Conservation (phyloP, 1,140 invertebrate species). For the Prorops nasuta region DNA sequence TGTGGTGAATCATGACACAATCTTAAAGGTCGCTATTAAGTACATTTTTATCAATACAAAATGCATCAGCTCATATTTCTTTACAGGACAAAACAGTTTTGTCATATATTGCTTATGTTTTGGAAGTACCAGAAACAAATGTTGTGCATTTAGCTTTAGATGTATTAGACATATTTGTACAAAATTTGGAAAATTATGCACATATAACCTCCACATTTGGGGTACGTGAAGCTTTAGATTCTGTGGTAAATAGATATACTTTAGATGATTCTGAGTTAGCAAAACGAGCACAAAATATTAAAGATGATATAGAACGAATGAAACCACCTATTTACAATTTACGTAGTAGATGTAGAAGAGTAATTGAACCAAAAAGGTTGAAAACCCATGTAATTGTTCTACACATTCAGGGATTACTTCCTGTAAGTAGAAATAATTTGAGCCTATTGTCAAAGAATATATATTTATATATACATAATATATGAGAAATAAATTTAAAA, state of each 20-base stretch:
- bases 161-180: slow-evolving; percentile 49
- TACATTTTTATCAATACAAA: background rate
- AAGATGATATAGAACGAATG: slow-evolving; percentile 51
- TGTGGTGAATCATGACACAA: slow-evolving; percentile 52
- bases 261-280: slow-evolving; percentile 43
- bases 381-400: slow-evolving; percentile 51
- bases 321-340: slow-evolving; percentile 55
- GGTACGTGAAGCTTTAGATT: slow-evolving; percentile 49
- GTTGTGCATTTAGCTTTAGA: slow-evolving; percentile 46
- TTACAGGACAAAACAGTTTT: slow-evolving; percentile 53
- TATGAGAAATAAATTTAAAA: background rate
- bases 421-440: slow-evolving; percentile 43
- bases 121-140: slow-evolving; percentile 49
- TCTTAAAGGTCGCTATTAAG: slow-evolving; percentile 46
- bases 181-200: slow-evolving; percentile 53
- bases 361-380: slow-evolving; percentile 53
- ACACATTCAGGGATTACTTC: slow-evolving; percentile 49
- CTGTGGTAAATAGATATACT: slow-evolving; percentile 46
- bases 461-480: background rate
- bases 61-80: slow-evolving; percentile 11
- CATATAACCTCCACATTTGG: slow-evolving; percentile 56
- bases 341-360: slow-evolving; percentile 48
- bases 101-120: slow-evolving; percentile 49
- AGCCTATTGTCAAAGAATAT: no score
- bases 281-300: slow-evolving; percentile 43